Evolutionary conservation across 2,113 vertebrate genomes (phyloP).

Genomic region (Calcarius ornatus): DNA sequence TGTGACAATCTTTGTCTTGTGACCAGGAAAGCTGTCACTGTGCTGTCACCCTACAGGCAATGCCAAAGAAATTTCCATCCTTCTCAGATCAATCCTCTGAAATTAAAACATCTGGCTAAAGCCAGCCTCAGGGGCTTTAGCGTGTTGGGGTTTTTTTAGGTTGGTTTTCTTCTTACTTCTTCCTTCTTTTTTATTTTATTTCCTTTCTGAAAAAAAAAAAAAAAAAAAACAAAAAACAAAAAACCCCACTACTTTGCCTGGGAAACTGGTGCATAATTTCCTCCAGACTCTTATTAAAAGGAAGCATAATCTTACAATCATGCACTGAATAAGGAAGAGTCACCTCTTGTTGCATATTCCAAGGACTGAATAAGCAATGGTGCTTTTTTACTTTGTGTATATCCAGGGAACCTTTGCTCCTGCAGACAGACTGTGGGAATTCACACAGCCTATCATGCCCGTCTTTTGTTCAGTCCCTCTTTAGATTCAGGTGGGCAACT

Average conservation of each 20-base stretch:
- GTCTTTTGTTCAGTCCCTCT: not conserved
- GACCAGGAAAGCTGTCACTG: not conserved
- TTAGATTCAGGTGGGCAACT: not conserved
- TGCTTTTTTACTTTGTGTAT: not conserved
- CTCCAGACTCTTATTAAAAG: not conserved
- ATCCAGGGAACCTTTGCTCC: not conserved
- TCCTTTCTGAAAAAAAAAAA: not conserved
- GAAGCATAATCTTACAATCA: not conserved
- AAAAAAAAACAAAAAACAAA: too few relatives aligned
- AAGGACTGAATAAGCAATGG: not conserved
- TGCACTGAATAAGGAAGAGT: not conserved
- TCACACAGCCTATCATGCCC: not conserved
- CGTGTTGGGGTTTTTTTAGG: not conserved
- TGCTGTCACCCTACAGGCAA: not conserved
- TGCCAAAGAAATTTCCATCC: not conserved
- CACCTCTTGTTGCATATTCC: not conserved
- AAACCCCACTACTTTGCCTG: not conserved
- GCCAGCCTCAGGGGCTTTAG: not conserved
- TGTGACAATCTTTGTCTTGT: not conserved
- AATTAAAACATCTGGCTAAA: not conserved
- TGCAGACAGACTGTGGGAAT: not conserved
- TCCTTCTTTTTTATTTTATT: not conserved
- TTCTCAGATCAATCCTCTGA: not conserved
- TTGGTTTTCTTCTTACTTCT: not conserved
- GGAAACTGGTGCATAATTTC: not conserved